phyloP scores from a whole-genome alignment of 2,888 invertebrate species.

The Aspidiotus destructor region DNA sequence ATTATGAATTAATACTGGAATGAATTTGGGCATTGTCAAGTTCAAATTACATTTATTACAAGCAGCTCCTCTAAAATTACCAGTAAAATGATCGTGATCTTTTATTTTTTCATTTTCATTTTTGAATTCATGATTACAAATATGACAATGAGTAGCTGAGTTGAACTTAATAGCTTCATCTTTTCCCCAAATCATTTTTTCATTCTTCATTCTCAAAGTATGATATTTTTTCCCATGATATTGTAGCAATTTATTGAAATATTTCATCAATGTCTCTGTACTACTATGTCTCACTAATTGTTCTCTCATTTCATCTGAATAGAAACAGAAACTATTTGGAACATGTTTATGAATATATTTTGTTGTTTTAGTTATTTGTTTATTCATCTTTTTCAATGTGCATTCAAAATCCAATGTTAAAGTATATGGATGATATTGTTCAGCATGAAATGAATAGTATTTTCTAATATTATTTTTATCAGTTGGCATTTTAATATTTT shows the following conservation, averaged over 20 bases:
- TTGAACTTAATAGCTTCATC: constrained; percentile 3
- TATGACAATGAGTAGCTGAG: constrained; percentile 16
- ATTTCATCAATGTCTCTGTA: constrained; percentile 11
- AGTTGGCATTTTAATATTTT: too few species aligned
- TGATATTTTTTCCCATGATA: constrained; percentile 13
- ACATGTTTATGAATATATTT: constrained; percentile 1
- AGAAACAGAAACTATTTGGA: constrained; percentile 7
- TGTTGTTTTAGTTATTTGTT: constrained; percentile 3
- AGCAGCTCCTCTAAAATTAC: constrained; percentile 38
- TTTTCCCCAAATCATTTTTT: constrained; percentile 10
- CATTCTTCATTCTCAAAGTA: constrained; percentile 16
- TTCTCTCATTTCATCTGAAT: constrained; percentile 9
- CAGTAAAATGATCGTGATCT: constrained; percentile 36
- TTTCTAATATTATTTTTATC: too few species aligned
- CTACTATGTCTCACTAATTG: constrained; percentile 16
- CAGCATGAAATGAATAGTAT: constrained; percentile 16
- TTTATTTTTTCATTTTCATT: constrained; percentile 17
- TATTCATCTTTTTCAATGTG: constrained; percentile 12
- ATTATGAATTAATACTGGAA: constrained; percentile 41
- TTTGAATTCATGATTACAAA: constrained; percentile 1
- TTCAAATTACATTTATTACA: constrained; percentile 40
- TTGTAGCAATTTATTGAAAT: constrained; percentile 12
- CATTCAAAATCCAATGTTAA: constrained; percentile 17
- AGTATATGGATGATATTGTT: constrained; percentile 14
- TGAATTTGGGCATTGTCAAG: constrained; percentile 37